A percentile compares a stretch with the other conserved stretches of the same genome.
These are phyloP conservation scores for Coranthus polyacanthus DNA, from an alignment of 2,797 vertebrate genomes.

Conservation along the genomic window DNA sequence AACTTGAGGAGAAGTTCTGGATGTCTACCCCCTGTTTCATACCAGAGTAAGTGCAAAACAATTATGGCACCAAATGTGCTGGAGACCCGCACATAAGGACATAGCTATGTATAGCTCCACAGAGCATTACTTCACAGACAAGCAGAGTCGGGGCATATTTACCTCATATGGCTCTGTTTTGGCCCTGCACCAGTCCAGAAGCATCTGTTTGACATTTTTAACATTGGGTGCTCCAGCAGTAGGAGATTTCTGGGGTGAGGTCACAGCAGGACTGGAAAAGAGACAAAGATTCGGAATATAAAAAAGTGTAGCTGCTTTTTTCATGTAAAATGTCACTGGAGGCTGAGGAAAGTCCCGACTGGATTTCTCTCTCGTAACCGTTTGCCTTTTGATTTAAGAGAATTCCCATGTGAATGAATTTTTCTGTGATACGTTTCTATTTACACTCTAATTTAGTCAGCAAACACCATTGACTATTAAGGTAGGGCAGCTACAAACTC, in stretches of 20 bases:
- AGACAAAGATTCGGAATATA: slow-evolving; percentile 26
- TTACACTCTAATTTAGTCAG: background rate
- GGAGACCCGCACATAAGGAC: slow-evolving; percentile 2
- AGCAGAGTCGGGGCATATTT: slow-evolving; percentile 46
- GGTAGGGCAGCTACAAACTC: too few species aligned
- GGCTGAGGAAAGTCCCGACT: too few species aligned
- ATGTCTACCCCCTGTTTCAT: slow-evolving; percentile 91
- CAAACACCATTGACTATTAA: background rate
- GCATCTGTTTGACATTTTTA: slow-evolving; percentile 98
- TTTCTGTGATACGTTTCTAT: background rate
- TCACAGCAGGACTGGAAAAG: slow-evolving; percentile 64
- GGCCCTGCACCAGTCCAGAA: slow-evolving; percentile 97
- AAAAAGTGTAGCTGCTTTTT: background rate
- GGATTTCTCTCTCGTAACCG: too few species aligned
- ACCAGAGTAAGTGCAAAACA: slow-evolving; percentile 23
- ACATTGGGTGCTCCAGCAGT: slow-evolving; percentile 89
- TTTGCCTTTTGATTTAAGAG: too few species aligned
- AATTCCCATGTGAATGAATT: background rate
- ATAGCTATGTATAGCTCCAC: slow-evolving; percentile 53
- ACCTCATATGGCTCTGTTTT: slow-evolving; percentile 98
- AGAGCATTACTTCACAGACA: slow-evolving; percentile 47
- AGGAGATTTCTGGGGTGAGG: slow-evolving; percentile 83
- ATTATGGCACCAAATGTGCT: background rate
- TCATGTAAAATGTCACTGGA: background rate
- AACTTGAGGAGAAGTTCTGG: slow-evolving; percentile 98